Conservation (phyloP, 2,888 invertebrate genomes). For the Ptychoptera contaminata region DNA sequence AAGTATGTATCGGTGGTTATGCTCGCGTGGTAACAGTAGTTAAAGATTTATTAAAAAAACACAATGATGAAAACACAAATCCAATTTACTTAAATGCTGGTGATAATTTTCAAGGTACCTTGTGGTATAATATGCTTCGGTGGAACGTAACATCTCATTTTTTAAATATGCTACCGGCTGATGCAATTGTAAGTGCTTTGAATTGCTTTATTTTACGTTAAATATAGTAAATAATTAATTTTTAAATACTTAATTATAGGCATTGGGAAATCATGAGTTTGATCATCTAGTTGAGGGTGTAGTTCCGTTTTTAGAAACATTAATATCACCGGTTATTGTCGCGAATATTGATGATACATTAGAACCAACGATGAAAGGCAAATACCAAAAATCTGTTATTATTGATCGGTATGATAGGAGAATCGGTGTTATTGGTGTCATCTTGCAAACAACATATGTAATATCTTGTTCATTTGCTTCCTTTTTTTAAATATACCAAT, state of each 20-base stretch:
- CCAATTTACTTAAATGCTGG: conserved; percentile 64
- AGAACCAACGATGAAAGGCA: conserved; percentile 47
- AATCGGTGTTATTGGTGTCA: conserved; percentile 68
- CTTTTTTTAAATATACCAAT: not conserved
- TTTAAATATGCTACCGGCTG: conserved; percentile 57
- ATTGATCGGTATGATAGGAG: conserved; percentile 42
- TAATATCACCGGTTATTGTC: conserved; percentile 52
- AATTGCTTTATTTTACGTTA: not conserved
- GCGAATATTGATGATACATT: conserved; percentile 56
- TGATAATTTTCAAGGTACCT: conserved; percentile 70
- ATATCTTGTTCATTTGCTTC: conserved; percentile 13
- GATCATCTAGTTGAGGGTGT: conserved; percentile 58
- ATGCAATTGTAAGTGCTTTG: conserved; percentile 48
- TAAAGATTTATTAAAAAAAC: conserved; percentile 27
- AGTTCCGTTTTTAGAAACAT: conserved; percentile 47
- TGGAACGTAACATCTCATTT: conserved; percentile 61
- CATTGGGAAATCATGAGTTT: conserved; percentile 77
- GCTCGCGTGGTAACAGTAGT: conserved; percentile 46
- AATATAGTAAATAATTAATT: not conserved
- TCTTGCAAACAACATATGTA: conserved; percentile 49
- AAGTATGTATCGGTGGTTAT: conserved; percentile 50
- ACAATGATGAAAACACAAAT: conserved; percentile 32
- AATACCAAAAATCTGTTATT: conserved; percentile 46
- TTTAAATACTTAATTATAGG: conserved; percentile 44
- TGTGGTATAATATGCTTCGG: conserved; percentile 64